These are phyloP conservation scores for Tyria jacobaeae DNA, from an alignment of 2,888 invertebrate genomes.

Conservation along the genomic window DNA sequence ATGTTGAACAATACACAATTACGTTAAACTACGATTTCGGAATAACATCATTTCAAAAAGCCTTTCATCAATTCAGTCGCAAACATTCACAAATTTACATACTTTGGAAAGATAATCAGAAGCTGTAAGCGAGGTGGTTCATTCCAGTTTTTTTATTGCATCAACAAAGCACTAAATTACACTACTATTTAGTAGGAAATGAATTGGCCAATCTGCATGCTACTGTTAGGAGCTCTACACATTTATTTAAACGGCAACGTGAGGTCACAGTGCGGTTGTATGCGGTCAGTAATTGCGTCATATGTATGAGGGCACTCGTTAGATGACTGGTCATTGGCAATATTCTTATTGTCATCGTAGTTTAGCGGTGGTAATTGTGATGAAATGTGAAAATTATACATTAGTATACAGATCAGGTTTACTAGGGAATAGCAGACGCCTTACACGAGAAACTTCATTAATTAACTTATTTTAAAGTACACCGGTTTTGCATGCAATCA, in stretches of 20 bases:
- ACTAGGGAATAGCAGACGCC: too few relatives aligned
- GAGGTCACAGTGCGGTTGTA: conserved; percentile 38
- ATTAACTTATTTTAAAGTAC: too few relatives aligned
- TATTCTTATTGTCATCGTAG: conserved; percentile 31
- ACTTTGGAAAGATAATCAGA: conserved; percentile 9
- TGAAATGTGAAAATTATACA: not conserved
- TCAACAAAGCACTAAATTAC: conserved; percentile 44
- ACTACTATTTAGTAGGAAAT: conserved; percentile 53
- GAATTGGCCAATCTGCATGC: conserved; percentile 54
- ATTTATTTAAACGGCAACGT: conserved; percentile 33
- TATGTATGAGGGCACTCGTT: conserved; percentile 42
- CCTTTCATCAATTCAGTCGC: conserved; percentile 1
- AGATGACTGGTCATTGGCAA: conserved; percentile 37
- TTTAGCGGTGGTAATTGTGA: not conserved
- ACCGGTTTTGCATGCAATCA: too few relatives aligned
- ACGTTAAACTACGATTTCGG: too few relatives aligned
- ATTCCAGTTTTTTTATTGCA: conserved; percentile 31
- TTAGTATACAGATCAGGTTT: not conserved
- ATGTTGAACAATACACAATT: too few relatives aligned
- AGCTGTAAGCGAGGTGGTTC: conserved; percentile 25
- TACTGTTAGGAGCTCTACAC: conserved; percentile 35
- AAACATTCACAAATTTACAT: conserved; percentile 9
- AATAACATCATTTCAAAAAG: not conserved
- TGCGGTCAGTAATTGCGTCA: conserved; percentile 48
- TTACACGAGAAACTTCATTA: too few relatives aligned